phyloP scores from a whole-genome alignment of 2,113 vertebrate genomes.

The Bucco capensis region DNA sequence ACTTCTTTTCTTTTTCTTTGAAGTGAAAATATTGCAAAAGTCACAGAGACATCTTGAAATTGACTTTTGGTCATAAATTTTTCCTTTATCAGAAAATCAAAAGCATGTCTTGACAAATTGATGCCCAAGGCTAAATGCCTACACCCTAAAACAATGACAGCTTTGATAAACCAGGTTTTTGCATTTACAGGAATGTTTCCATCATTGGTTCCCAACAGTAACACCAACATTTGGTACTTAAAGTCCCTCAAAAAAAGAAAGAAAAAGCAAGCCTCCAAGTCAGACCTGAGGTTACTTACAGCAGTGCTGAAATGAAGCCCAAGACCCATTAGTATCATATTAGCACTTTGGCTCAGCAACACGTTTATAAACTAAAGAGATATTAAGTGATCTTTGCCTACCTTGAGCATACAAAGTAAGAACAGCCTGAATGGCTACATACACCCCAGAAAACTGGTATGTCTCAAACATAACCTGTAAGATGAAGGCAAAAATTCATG shows the following conservation, averaged over 20 bases:
- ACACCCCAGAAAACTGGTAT: conserved; percentile 95
- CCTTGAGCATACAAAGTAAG: conserved; percentile 98
- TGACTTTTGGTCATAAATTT: background rate
- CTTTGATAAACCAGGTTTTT: background rate
- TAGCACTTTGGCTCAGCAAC: background rate
- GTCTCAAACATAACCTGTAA: conserved; percentile 98
- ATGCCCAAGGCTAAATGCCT: background rate
- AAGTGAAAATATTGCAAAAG: no score
- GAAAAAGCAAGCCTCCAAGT: background rate
- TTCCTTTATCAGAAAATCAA: background rate
- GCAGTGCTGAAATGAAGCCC: background rate
- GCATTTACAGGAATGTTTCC: background rate
- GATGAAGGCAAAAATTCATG: conserved; percentile 25
- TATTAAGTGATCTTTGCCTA: conserved; percentile 62
- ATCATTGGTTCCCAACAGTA: background rate
- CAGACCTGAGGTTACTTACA: background rate
- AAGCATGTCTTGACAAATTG: background rate
- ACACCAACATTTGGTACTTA: background rate
- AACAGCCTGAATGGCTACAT: conserved; percentile 97
- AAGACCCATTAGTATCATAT: background rate
- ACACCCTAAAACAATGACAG: background rate
- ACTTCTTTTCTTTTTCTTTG: no score
- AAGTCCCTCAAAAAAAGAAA: background rate
- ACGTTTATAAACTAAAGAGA: background rate
- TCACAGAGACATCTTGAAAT: no score